These are phyloP conservation scores for Jaculus jaculus DNA, from an alignment of 2,113 vertebrate species.

Conservation along the genomic window DNA sequence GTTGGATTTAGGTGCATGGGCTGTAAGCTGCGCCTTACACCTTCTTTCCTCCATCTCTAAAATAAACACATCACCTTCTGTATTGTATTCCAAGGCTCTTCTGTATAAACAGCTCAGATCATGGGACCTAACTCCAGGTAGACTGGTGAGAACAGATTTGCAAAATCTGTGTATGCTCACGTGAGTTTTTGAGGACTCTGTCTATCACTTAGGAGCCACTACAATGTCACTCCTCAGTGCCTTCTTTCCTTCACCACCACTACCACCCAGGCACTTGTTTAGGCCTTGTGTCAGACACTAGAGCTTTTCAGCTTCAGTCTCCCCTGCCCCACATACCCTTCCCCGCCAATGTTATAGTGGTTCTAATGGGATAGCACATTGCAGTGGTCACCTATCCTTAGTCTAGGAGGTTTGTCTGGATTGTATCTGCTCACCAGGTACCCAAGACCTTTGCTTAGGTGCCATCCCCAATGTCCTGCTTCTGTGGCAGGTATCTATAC, in stretches of 20 bases:
- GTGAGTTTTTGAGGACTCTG: too few relatives aligned
- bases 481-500: constrained; percentile 93
- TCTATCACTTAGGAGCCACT: neutral
- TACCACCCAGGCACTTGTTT: neutral
- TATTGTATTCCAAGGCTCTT: neutral
- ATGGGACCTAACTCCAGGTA: neutral
- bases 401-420: rapidly evolving
- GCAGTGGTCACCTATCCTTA: neutral
- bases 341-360: rapidly evolving
- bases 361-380: neutral
- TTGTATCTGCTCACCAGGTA: neutral
- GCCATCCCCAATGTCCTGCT: rapidly evolving
- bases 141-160: neutral
- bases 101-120: neutral
- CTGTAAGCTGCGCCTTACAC: too few relatives aligned
- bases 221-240: rapidly evolving
- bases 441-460: rapidly evolving
- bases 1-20: too few relatives aligned
- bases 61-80: neutral
- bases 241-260: neutral
- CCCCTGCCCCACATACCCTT: neutral
- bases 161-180: rapidly evolving
- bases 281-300: neutral
- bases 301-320: too few relatives aligned
- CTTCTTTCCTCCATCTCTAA: rapidly evolving